phyloP scores from a whole-genome alignment of 1,140 invertebrate genomes.

The Lucilia cuprina region DNA sequence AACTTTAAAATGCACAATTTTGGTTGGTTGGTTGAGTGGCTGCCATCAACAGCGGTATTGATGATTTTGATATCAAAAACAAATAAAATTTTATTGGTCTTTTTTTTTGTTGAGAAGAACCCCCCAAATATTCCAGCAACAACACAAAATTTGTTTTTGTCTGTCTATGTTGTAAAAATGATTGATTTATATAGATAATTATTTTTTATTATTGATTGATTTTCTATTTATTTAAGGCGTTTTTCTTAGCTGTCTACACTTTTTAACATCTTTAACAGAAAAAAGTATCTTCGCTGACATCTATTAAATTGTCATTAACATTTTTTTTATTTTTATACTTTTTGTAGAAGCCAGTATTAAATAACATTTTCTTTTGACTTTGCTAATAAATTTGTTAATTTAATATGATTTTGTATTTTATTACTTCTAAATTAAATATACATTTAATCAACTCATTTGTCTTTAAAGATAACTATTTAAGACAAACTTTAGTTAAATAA shows the following conservation, averaged over 20 bases:
- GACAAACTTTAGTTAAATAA: no score
- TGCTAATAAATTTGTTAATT: neutral
- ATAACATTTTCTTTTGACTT: neutral
- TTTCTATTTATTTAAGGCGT: neutral
- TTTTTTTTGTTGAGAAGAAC: no score
- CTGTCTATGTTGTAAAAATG: neutral
- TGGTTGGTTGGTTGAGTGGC: no score
- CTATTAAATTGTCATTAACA: neutral
- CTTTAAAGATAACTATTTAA: neutral
- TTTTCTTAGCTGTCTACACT: neutral
- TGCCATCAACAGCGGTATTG: neutral
- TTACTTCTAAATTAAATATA: neutral
- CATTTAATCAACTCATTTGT: conserved; percentile 3
- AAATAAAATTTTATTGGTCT: no score
- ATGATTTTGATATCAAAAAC: neutral
- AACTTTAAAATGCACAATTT: neutral
- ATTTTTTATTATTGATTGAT: neutral
- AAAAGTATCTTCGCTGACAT: neutral
- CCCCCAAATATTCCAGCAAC: neutral
- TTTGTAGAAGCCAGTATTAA: neutral
- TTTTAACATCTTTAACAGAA: neutral
- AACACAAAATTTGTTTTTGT: neutral
- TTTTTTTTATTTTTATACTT: neutral
- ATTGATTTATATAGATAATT: neutral
- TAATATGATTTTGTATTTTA: neutral